A percentile compares a stretch with the other conserved stretches of the same genome.
Conservation (phyloP, 2,888 invertebrate genomes). For the Thelaira solivaga region DNA sequence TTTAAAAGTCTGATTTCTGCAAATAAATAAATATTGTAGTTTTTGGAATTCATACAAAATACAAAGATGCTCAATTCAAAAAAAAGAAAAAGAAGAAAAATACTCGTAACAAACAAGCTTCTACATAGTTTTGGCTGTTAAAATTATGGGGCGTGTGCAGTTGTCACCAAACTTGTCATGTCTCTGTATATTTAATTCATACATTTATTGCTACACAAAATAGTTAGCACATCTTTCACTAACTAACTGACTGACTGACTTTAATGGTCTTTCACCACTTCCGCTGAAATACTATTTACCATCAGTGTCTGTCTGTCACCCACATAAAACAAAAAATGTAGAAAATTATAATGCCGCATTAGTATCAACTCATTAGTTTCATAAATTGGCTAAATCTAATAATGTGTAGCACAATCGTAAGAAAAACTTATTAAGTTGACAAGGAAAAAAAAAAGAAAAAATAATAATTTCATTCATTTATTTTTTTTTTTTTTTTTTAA, state of each 20-base stretch:
- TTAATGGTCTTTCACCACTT: not conserved
- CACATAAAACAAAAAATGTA: not conserved
- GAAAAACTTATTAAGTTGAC: conserved; percentile 52
- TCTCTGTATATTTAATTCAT: conserved; percentile 34
- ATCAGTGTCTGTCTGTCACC: conserved; percentile 57
- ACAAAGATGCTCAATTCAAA: conserved; percentile 8
- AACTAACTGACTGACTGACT: not conserved
- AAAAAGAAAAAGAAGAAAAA: conserved; percentile 2
- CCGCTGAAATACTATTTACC: conserved; percentile 24
- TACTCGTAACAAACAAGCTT: conserved; percentile 30
- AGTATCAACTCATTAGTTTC: conserved; percentile 59
- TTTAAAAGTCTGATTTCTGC: conserved; percentile 2
- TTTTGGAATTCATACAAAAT: not conserved
- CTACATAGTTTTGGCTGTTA: conserved; percentile 34
- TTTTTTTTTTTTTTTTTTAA: not conserved
- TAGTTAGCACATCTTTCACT: conserved; percentile 22
- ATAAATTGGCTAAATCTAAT: not conserved
- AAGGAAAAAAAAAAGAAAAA: not conserved
- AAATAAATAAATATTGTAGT: not conserved
- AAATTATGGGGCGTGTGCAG: conserved; percentile 58
- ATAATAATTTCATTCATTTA: not conserved
- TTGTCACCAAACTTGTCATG: conserved; percentile 60
- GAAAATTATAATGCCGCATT: conserved; percentile 53
- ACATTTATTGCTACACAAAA: conserved; percentile 50
- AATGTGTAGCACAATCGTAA: conserved; percentile 11